A percentile compares a stretch with the other conserved stretches of the same genome.
phyloP scores from a whole-genome alignment of 2,113 vertebrate genomes.

The Narcine bancroftii region DNA sequence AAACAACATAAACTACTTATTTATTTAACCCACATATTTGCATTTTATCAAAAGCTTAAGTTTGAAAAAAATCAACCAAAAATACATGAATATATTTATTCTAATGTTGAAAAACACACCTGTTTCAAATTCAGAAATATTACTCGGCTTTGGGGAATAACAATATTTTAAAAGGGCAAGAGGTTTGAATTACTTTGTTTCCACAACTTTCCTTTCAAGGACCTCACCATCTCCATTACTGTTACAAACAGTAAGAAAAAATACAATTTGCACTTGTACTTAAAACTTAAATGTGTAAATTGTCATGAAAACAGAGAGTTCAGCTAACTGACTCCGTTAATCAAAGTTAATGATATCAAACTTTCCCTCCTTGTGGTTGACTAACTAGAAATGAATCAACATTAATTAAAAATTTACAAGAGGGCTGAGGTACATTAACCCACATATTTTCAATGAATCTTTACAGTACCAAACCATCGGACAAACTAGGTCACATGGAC shows the following conservation, averaged over 20 bases:
- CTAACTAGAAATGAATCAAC: slow-evolving; percentile 17
- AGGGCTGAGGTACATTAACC: neutral
- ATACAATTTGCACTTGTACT: slow-evolving; percentile 25
- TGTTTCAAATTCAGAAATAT: neutral
- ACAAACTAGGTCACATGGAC: neutral
- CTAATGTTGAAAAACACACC: neutral
- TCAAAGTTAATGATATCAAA: slow-evolving; percentile 31
- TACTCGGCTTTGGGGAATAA: neutral
- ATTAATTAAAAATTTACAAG: slow-evolving; percentile 3
- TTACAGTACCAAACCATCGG: no score
- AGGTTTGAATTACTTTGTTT: neutral
- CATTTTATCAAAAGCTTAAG: no score
- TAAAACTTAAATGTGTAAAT: slow-evolving; percentile 18
- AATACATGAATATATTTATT: neutral
- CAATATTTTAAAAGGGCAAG: neutral
- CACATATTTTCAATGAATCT: neutral
- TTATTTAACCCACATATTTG: neutral
- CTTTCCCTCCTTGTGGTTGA: slow-evolving; percentile 14
- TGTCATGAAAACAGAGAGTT: slow-evolving; percentile 18
- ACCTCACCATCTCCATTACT: neutral
- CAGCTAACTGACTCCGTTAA: slow-evolving; percentile 28
- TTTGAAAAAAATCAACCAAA: neutral
- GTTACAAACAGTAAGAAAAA: slow-evolving; percentile 17
- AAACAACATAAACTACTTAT: neutral
- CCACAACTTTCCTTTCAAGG: neutral